These are phyloP conservation scores for Dipodomys spectabilis DNA, from an alignment of 2,113 vertebrate species.

Conservation along the genomic window DNA sequence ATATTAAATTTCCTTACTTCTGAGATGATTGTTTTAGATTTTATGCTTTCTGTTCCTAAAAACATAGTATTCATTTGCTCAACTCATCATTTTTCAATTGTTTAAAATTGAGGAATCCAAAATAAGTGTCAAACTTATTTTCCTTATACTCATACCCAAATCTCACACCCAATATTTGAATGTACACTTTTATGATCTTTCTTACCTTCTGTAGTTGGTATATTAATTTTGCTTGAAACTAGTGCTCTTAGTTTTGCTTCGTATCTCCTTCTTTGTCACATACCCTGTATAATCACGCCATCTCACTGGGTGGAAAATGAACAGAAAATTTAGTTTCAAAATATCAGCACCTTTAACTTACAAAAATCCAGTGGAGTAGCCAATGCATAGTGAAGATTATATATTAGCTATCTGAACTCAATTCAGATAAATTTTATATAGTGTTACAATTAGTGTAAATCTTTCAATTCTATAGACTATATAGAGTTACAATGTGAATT, in stretches of 20 bases:
- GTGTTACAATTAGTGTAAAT: not conserved
- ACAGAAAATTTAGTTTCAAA: not conserved
- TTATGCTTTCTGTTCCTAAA: not conserved
- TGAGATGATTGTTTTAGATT: not conserved
- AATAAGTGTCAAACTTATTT: not conserved
- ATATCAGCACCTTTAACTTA: not conserved
- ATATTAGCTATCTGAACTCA: not conserved
- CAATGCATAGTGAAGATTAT: not conserved
- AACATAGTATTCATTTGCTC: not conserved
- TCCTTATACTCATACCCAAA: not conserved
- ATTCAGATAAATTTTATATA: not conserved
- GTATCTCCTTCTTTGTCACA: not conserved
- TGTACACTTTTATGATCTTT: not conserved
- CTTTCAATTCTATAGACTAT: slow-evolving; percentile 26
- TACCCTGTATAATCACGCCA: not conserved
- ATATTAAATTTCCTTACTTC: not conserved
- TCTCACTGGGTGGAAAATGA: not conserved
- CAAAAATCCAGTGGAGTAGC: not conserved
- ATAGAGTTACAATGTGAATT: not conserved
- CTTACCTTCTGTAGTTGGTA: not conserved
- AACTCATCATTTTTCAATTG: not conserved
- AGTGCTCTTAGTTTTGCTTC: not conserved
- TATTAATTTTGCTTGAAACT: not conserved
- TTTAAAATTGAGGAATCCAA: not conserved
- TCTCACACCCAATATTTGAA: not conserved